Base-by-base conservation (phyloP, 2,888 invertebrate species). In the Gisinianus flammeolus region DNA sequence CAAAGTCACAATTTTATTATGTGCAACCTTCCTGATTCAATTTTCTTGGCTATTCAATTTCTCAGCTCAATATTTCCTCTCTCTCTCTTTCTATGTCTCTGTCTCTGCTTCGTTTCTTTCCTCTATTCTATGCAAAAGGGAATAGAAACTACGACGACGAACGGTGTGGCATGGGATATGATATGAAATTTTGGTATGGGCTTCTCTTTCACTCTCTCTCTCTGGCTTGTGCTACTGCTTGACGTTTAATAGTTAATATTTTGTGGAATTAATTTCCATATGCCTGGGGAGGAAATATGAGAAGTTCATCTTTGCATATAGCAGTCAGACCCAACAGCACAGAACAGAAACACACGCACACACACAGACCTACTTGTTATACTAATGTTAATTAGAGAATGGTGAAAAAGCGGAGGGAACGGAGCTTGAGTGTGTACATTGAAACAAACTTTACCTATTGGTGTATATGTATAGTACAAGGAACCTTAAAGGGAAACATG, bases 181-280 rank as follows among this genome's bases (percentile, higher is more conserved):
- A 44, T 6, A 44, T 44, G 44, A 6, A 44, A 44, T 44, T 44
- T 44, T 44, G 12, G 19, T 44, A 58, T 10, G n/a, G n/a, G 22
- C 26, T 28, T 26, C 64, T 31, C 67, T 66, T 78, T 58, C 33
- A 10, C 19, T 19, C 2, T n/a, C 52, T 52, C 24, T 52, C 54
- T 54, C 30, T 44, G 12, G 16, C 35, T 44, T 68, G 77, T 81
- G 76, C 79, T 84, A 78, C 80, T 83, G 79, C 82, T 83, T 76
- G 69, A 69, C 69, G 70, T 74, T 74, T 84, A 85, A 85, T 85
- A 85, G 84, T 85, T 85, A 84, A 85, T 85, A 85, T 85, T 85
- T 85, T 85, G 84, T 84, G 83, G 85, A 85, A 85, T 85, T 85
- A 85, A 85, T 85, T 85, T 85, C 82, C 83, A 81, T 84, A 84